A percentile compares a stretch with the other conserved stretches of the same genome.
These are phyloP conservation scores for Eubasilissa splendida DNA, from an alignment of 2,888 invertebrate genomes.

Conservation along the genomic window DNA sequence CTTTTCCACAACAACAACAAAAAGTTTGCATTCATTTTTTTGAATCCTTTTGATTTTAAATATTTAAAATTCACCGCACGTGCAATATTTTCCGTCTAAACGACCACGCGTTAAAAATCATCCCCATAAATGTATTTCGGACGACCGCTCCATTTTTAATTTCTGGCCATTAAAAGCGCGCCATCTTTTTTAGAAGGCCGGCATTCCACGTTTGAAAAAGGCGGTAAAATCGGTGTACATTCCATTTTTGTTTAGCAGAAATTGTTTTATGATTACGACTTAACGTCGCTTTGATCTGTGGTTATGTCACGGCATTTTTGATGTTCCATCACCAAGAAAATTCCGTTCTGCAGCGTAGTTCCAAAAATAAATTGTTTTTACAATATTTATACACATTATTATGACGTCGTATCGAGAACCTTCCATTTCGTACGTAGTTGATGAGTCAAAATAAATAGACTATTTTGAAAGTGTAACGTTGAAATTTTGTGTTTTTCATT, in stretches of 20 bases:
- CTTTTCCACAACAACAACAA: too few relatives aligned
- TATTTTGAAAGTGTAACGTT: too few relatives aligned
- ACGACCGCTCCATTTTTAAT: neutral
- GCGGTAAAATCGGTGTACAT: neutral
- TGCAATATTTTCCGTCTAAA: neutral
- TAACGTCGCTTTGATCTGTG: slow-evolving; percentile 26
- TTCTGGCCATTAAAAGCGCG: slow-evolving; percentile 16
- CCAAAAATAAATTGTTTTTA: too few relatives aligned
- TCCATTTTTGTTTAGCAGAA: neutral
- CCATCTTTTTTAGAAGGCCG: slow-evolving; percentile 20
- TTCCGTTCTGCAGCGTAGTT: too few relatives aligned
- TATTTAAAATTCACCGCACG: slow-evolving; percentile 8
- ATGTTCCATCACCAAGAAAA: too few relatives aligned
- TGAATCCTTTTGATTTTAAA: neutral
- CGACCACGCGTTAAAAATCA: neutral
- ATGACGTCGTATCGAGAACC: too few relatives aligned
- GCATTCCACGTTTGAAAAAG: slow-evolving; percentile 17
- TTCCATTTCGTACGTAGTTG: too few relatives aligned
- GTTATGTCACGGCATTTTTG: neutral
- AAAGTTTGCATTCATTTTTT: neutral
- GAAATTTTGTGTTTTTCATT: too few relatives aligned
- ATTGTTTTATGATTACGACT: slow-evolving; percentile 17
- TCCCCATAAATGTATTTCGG: neutral
- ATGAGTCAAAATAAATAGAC: too few relatives aligned
- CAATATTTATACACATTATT: too few relatives aligned